Evolutionary conservation across 2,797 vertebrate genomes (phyloP).

Genomic region (Cheracebus regulus): DNA sequence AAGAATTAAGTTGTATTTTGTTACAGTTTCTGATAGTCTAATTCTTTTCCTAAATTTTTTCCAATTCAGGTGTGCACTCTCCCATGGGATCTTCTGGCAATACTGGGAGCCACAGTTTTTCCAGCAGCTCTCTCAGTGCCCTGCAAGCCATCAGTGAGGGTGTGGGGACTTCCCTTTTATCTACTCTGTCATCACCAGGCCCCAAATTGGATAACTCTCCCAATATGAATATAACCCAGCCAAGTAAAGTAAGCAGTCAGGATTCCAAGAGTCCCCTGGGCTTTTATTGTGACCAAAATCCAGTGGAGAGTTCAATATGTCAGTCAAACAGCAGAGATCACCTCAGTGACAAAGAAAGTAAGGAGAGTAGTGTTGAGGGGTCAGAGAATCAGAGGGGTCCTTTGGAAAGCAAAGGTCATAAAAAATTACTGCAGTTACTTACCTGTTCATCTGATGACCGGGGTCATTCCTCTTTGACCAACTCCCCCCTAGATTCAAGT

Average conservation of each 20-base stretch:
- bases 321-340: conserved; percentile 91
- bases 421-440: conserved; percentile 97
- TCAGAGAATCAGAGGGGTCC: conserved; percentile 87
- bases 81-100: conserved; percentile 92
- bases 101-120: conserved; percentile 89
- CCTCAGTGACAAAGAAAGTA: conserved; percentile 87
- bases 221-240: conserved; percentile 90
- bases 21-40: background rate
- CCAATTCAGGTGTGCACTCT: conserved; percentile 91
- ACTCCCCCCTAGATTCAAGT: conserved; percentile 87
- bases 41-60: background rate
- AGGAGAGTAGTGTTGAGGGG: conserved; percentile 83
- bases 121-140: conserved; percentile 97
- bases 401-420: conserved; percentile 93
- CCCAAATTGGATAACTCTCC: conserved; percentile 94
- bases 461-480: conserved; percentile 82
- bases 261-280: conserved; percentile 93
- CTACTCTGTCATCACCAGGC: conserved; percentile 93
- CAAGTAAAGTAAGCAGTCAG: conserved; percentile 84
- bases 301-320: conserved; percentile 90
- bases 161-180: conserved; percentile 94
- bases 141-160: conserved; percentile 99
- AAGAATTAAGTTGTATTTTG: background rate
- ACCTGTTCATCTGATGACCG: conserved; percentile 95
- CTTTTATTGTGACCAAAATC: conserved; percentile 88